Evolutionary conservation across 2,888 invertebrate species (phyloP).

Genomic region (Chrysina gloriosa): DNA sequence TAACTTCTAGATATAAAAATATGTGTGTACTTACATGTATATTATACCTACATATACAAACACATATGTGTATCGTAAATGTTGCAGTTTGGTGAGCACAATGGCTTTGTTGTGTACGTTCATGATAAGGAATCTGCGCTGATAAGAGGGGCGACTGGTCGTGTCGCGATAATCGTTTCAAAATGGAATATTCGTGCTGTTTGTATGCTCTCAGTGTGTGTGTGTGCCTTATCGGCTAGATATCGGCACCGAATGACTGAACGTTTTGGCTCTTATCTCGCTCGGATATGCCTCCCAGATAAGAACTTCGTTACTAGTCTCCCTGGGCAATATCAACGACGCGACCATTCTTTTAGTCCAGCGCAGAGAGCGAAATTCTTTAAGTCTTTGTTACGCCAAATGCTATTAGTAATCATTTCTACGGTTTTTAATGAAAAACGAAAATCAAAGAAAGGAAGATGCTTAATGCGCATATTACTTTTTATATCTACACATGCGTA

Average conservation of each 20-base stretch:
- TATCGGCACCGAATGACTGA: slow-evolving; percentile 60
- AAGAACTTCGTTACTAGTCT: slow-evolving; percentile 42
- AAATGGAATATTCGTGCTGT: slow-evolving; percentile 66
- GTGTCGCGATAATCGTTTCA: slow-evolving; percentile 63
- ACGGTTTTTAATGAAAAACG: slow-evolving; percentile 8
- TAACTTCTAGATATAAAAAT: background rate
- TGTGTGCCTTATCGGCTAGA: slow-evolving; percentile 57
- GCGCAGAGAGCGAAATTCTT: slow-evolving; percentile 22
- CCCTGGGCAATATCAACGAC: slow-evolving; percentile 33
- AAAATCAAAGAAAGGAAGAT: slow-evolving; percentile 1
- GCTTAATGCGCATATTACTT: background rate
- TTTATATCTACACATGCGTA: too few relatives aligned
- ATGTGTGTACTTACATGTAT: background rate
- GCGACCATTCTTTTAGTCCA: slow-evolving; percentile 35
- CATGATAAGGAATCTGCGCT: slow-evolving; percentile 60
- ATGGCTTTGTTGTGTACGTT: slow-evolving; percentile 61
- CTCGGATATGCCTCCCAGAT: slow-evolving; percentile 44
- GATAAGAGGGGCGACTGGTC: slow-evolving; percentile 60
- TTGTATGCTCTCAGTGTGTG: slow-evolving; percentile 57
- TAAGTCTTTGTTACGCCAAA: slow-evolving; percentile 33
- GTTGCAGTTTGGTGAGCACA: slow-evolving; percentile 49
- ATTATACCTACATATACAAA: slow-evolving; percentile 1
- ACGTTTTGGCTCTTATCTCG: slow-evolving; percentile 46
- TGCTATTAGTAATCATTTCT: slow-evolving; percentile 33
- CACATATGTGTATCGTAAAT: slow-evolving; percentile 26